phyloP scores from a whole-genome alignment of 2,888 invertebrate species.

The Leptarthrus brevirostris region DNA sequence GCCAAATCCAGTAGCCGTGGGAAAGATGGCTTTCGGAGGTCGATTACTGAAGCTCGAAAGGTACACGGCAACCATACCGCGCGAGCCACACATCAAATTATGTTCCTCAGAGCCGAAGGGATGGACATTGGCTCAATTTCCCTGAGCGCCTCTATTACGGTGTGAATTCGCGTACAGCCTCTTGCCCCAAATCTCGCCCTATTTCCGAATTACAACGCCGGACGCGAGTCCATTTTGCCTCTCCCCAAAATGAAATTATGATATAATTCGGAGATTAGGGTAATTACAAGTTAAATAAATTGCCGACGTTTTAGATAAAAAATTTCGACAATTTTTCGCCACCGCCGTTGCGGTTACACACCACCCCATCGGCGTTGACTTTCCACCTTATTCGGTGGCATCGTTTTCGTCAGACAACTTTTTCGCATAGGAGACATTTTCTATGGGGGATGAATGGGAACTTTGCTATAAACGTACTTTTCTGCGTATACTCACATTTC shows the following conservation, averaged over 20 bases:
- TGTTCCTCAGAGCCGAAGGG: constrained; percentile 13
- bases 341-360: background rate
- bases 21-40: background rate
- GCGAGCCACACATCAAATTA: constrained; percentile 42
- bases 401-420: background rate
- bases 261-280: constrained; percentile 54
- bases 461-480: constrained; percentile 1
- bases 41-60: background rate
- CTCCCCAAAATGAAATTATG: constrained; percentile 50
- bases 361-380: background rate
- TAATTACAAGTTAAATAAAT: constrained; percentile 54
- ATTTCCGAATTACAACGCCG: background rate
- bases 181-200: constrained; percentile 8
- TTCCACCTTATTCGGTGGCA: background rate
- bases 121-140: constrained; percentile 35
- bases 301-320: constrained; percentile 52
- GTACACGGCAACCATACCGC: constrained; percentile 6
- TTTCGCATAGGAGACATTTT: constrained; percentile 3
- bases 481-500: background rate
- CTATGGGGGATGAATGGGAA: constrained; percentile 1
- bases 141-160: constrained; percentile 21
- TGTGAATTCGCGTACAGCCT: constrained; percentile 6
- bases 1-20: constrained; percentile 17
- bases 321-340: constrained; percentile 46
- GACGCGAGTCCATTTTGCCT: background rate